phyloP scores from a whole-genome alignment of 1,140 invertebrate genomes.

The Scylla paramamosain region DNA sequence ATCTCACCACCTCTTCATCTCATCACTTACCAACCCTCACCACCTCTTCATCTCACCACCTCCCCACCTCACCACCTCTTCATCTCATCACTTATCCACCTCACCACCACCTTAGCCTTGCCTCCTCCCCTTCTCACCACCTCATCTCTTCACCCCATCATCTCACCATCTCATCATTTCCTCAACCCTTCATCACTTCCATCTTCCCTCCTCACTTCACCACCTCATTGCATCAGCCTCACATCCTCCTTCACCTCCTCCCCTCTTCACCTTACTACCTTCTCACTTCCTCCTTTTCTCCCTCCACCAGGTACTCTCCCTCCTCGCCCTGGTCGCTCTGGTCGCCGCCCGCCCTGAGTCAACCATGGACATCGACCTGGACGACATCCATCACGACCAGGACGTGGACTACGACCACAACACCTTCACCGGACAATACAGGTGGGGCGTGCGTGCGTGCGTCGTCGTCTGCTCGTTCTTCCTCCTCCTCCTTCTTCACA shows the following conservation, averaged over 20 bases:
- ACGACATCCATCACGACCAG: slow-evolving; percentile 60
- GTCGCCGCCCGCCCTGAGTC: slow-evolving; percentile 35
- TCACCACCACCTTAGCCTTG: too few relatives aligned
- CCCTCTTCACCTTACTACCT: neutral
- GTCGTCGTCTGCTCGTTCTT: too few relatives aligned
- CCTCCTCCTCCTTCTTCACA: too few relatives aligned
- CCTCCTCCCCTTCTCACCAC: too few relatives aligned
- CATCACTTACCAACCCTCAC: too few relatives aligned
- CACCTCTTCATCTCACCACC: too few relatives aligned
- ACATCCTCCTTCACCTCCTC: neutral
- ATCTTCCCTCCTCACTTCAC: neutral
- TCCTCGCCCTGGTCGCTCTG: slow-evolving; percentile 39
- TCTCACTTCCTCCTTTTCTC: neutral
- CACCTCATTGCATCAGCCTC: neutral
- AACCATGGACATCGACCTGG: slow-evolving; percentile 54
- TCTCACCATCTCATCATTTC: neutral
- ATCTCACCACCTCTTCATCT: too few relatives aligned
- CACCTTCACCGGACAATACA: slow-evolving; percentile 62
- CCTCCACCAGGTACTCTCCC: slow-evolving; percentile 26
- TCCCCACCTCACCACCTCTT: too few relatives aligned
- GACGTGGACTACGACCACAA: slow-evolving; percentile 25
- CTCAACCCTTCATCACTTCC: neutral
- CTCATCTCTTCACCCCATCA: too few relatives aligned
- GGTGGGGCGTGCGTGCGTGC: neutral
- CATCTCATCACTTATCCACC: too few relatives aligned